Base-by-base conservation (phyloP, 2,113 vertebrate genomes). In the Rattus rattus region DNA sequence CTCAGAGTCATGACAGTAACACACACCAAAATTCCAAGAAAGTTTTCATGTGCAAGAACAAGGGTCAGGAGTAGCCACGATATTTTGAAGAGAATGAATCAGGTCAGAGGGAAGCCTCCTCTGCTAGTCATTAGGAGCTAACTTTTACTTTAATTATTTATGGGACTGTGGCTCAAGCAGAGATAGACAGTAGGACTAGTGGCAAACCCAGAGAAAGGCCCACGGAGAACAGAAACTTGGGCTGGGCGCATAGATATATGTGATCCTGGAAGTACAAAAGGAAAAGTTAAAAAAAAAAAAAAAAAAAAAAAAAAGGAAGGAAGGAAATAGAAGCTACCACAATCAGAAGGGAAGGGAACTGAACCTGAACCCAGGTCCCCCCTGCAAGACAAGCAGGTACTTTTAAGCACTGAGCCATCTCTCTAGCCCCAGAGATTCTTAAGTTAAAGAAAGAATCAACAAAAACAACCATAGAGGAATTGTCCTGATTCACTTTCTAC, bases 391-490 rank as follows among this genome's bases (percentile, higher is more conserved):
- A 43, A 75, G 10, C 73, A 22, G 43, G 20, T 11, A 12, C 20
- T 75, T 19, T 22, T 75, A 24, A 83, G 54, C 80, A 83, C 56
- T 28, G 6, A 59, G n/a, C 20, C 22, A 26, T 61, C 81, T 84
- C 81, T 84, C 81, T 7, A 63, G 56, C 59, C 56, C 22, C n/a
- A 28, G 28, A 97, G 77, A 39, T 93, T 92, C 39, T 95, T 94
- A 47, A 47, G 59, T 61, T 59, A 83, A n/a, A 8, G 67, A 85
- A 67, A 33, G 61, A 61, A 86, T 19, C 26, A 83, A 59, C 20
- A 83, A 83, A 59, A 83, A 39, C 54, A 28, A 30, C 13, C 81
- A 28, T 10, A 84, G 59, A n/a, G 80, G n/a, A 63, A 8, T 28
- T 28, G 81, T 17, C 59, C n/a, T 10, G 43, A 39, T 39, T 43